These are phyloP conservation scores for Cepaea nemoralis DNA, from an alignment of 1,140 invertebrate genomes.

Conservation along the genomic window DNA sequence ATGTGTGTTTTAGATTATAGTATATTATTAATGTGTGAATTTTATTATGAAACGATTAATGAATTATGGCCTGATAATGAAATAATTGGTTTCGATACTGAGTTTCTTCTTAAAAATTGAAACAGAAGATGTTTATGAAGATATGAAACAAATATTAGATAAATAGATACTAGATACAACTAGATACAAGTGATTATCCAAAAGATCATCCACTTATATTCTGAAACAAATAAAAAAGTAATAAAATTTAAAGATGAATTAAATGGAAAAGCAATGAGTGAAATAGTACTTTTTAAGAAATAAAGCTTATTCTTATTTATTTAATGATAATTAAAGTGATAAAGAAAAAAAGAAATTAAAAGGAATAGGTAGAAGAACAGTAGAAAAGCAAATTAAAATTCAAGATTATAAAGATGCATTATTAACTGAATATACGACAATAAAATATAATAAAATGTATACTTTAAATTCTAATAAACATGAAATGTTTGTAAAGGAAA, in stretches of 20 bases:
- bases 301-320: too few species aligned
- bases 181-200: constrained; percentile 9
- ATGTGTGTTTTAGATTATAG: too few species aligned
- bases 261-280: too few species aligned
- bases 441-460: too few species aligned
- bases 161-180: background rate
- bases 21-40: too few species aligned
- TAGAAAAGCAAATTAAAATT: background rate
- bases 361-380: constrained; percentile 8
- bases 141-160: too few species aligned
- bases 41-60: too few species aligned
- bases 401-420: background rate
- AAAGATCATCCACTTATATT: too few species aligned
- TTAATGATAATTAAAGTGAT: background rate
- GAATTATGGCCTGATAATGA: constrained; percentile 30
- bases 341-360: background rate
- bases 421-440: too few species aligned
- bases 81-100: constrained; percentile 19
- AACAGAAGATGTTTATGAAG: constrained; percentile 30
- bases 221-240: background rate
- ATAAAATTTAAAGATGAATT: constrained; percentile 10
- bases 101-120: constrained; percentile 27
- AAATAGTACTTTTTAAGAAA: background rate
- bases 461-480: too few species aligned
- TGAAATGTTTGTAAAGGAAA: too few species aligned